Evolutionary conservation across 2,113 vertebrate genomes (phyloP).

Genomic region (Engraulis encrasicolus): DNA sequence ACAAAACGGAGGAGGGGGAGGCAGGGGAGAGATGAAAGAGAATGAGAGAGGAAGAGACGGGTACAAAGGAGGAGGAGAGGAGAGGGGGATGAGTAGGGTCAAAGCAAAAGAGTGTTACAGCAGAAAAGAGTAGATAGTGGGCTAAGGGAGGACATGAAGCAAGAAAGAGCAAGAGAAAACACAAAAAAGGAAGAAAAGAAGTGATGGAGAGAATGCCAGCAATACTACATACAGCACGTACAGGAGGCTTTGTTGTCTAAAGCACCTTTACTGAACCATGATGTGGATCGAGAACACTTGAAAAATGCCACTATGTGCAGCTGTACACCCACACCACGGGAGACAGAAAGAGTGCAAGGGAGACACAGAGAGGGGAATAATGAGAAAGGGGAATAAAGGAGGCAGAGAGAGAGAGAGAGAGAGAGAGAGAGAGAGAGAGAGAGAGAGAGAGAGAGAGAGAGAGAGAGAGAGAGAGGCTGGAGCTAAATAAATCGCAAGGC

Average conservation of each 20-base stretch:
- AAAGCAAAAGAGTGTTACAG: too few relatives aligned
- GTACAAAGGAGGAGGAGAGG: too few relatives aligned
- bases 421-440: not conserved
- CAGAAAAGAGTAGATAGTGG: too few relatives aligned
- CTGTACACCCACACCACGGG: not conserved
- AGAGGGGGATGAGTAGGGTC: too few relatives aligned
- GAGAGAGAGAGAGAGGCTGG: too few relatives aligned
- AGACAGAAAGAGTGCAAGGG: not conserved
- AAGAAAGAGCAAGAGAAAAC: not conserved
- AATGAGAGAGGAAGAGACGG: not conserved
- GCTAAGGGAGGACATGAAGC: too few relatives aligned
- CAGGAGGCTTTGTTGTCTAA: too few relatives aligned
- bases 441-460: too few relatives aligned
- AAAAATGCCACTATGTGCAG: not conserved
- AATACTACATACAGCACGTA: too few relatives aligned
- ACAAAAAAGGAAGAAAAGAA: not conserved
- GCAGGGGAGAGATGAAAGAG: not conserved
- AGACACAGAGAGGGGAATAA: not conserved
- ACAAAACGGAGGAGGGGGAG: conserved; percentile 18
- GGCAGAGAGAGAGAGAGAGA: conserved; percentile 24
- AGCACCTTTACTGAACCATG: not conserved
- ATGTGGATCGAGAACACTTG: not conserved
- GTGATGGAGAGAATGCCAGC: too few relatives aligned
- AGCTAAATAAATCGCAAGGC: conserved; percentile 43
- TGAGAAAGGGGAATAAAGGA: too few relatives aligned